These are phyloP conservation scores for Epinephelus awoara DNA, from an alignment of 2,797 vertebrate genomes.

Conservation along the genomic window DNA sequence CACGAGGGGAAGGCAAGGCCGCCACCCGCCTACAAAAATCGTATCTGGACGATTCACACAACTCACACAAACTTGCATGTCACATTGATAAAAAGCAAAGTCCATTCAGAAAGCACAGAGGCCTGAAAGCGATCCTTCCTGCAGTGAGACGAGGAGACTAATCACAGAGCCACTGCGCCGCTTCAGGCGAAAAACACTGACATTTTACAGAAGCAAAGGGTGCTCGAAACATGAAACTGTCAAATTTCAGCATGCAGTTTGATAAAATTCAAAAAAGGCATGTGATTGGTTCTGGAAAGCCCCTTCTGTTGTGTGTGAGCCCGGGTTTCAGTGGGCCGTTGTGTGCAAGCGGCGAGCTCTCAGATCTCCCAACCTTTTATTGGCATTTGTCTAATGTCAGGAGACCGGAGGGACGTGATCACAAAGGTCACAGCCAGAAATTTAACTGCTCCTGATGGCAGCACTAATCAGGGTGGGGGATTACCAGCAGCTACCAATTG, in stretches of 20 bases:
- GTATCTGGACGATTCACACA: too few species aligned
- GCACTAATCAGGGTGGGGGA: background rate
- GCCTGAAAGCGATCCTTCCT: background rate
- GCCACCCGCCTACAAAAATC: too few species aligned
- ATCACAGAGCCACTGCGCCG: background rate
- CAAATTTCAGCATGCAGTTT: conserved; percentile 18
- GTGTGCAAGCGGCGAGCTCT: conserved; percentile 14
- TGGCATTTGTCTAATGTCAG: conserved; percentile 41
- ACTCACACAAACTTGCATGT: background rate
- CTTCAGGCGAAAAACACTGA: background rate
- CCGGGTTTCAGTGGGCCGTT: background rate
- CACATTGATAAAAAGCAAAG: conserved; percentile 1
- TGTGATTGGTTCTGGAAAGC: background rate
- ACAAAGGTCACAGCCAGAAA: conserved; percentile 27
- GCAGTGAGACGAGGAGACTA: background rate
- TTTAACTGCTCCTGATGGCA: background rate
- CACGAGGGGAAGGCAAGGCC: too few species aligned
- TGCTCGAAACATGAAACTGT: background rate
- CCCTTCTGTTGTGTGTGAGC: background rate
- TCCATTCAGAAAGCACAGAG: background rate
- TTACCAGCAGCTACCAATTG: background rate
- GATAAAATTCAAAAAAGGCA: background rate
- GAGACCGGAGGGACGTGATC: background rate
- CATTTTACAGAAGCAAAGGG: background rate
- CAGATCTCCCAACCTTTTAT: conserved; percentile 28